A percentile compares a stretch with the other conserved stretches of the same genome.
Evolutionary conservation across 2,113 vertebrate genomes (phyloP).

Genomic region (Oenanthe oenanthe): DNA sequence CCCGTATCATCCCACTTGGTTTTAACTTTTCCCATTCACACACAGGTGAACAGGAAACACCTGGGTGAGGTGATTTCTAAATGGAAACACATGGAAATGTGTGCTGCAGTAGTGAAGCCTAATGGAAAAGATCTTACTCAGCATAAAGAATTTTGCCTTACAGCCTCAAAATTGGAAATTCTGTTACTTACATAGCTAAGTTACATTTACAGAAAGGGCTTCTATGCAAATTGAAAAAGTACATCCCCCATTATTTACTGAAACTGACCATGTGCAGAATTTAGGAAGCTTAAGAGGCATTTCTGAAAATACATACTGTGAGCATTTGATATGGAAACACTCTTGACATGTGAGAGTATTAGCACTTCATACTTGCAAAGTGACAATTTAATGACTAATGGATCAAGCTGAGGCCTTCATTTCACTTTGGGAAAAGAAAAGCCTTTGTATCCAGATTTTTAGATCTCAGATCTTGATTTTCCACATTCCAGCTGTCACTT

Average conservation of each 20-base stretch:
- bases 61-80: neutral
- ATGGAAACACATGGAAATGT: neutral
- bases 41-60: neutral
- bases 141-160: neutral
- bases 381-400: neutral
- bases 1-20: rapidly evolving
- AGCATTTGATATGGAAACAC: neutral
- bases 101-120: neutral
- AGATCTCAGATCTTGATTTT: neutral
- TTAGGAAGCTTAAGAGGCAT: neutral
- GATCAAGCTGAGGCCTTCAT: neutral
- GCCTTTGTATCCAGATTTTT: neutral
- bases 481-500: constrained; percentile 25
- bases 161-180: neutral
- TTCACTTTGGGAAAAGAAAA: constrained; percentile 18
- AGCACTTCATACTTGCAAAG: neutral
- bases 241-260: neutral
- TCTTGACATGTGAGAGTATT: neutral
- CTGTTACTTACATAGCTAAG: neutral
- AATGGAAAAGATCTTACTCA: neutral
- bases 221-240: neutral
- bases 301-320: neutral
- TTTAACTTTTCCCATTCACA: neutral
- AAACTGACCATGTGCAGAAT: neutral
- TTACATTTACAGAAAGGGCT: neutral